Conservation (phyloP, 2,888 invertebrate genomes). For the Dexiosoma caninum region DNA sequence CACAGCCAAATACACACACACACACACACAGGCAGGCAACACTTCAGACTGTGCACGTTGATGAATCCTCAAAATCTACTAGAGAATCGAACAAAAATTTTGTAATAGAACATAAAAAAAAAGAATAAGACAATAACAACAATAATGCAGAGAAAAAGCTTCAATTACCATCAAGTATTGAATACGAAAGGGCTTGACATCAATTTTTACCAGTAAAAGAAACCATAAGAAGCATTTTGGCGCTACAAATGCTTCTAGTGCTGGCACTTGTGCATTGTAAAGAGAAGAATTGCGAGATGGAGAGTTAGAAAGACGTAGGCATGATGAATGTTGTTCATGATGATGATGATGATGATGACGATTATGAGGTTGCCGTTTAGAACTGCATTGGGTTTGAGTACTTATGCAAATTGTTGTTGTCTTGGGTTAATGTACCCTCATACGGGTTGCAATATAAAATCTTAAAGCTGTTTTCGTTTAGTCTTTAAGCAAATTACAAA, state of each 20-base stretch:
- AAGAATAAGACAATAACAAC: conserved; percentile 3
- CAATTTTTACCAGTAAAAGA: conserved; percentile 29
- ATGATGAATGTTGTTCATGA: not conserved
- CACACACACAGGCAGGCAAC: not conserved
- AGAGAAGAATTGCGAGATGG: not conserved
- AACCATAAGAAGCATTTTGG: conserved; percentile 17
- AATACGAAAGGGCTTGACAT: conserved; percentile 53
- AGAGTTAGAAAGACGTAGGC: not conserved
- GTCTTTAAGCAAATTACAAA: no score
- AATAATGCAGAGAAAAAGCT: conserved; percentile 13
- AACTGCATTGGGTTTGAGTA: conserved; percentile 38
- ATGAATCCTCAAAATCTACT: conserved; percentile 35
- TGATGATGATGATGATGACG: not conserved
- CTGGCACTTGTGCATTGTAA: not conserved
- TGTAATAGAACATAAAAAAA: not conserved
- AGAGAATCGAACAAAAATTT: conserved; percentile 24
- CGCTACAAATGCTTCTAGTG: not conserved
- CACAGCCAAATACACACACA: not conserved
- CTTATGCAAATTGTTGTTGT: conserved; percentile 35
- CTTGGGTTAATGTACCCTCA: not conserved
- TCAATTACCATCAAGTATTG: conserved; percentile 62
- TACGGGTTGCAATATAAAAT: no score
- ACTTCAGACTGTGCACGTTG: not conserved
- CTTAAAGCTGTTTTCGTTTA: no score
- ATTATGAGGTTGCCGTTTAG: conserved; percentile 46